Evolutionary conservation across 2,888 invertebrate genomes (phyloP).

Genomic region (Rhogogaster chlorosoma): DNA sequence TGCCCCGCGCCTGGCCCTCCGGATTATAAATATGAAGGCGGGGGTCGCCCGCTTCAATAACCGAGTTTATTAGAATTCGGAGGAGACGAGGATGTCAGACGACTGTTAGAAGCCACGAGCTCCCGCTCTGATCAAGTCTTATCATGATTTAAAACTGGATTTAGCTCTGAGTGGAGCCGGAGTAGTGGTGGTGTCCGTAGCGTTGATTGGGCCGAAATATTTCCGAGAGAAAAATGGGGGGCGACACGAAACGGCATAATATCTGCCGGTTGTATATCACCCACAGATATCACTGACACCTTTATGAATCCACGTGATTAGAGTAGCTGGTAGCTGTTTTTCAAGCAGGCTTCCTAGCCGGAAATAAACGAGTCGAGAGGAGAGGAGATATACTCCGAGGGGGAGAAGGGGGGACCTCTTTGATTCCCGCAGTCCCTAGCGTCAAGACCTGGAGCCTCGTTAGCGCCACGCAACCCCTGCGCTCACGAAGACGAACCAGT

Average conservation of each 20-base stretch:
- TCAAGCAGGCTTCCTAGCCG: not conserved
- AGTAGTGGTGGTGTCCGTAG: not conserved
- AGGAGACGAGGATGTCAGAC: not conserved
- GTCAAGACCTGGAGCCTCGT: slow-evolving; percentile 61
- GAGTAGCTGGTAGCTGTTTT: slow-evolving; percentile 7
- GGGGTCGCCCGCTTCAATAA: slow-evolving; percentile 32
- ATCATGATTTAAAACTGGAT: slow-evolving; percentile 47
- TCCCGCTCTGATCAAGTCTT: slow-evolving; percentile 13
- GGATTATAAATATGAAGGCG: slow-evolving; percentile 75
- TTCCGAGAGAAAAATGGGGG: not conserved
- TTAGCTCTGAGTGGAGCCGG: not conserved
- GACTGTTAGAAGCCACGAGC: not conserved
- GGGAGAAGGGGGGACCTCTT: slow-evolving; percentile 56
- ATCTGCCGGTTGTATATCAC: slow-evolving; percentile 51
- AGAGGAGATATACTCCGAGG: slow-evolving; percentile 18
- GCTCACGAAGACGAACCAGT: slow-evolving; percentile 60
- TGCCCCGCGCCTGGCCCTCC: slow-evolving; percentile 73
- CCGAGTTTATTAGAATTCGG: slow-evolving; percentile 49
- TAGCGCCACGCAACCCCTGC: slow-evolving; percentile 66
- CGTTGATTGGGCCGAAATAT: slow-evolving; percentile 2
- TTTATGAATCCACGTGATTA: slow-evolving; percentile 53
- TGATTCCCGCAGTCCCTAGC: slow-evolving; percentile 58
- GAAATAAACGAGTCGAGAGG: not conserved
- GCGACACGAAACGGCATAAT: slow-evolving; percentile 42
- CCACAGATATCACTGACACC: slow-evolving; percentile 51